A percentile compares a stretch with the other conserved stretches of the same genome.
Conservation (phyloP, 2,888 invertebrate genomes). For the Cyrtodaria siliqua region DNA sequence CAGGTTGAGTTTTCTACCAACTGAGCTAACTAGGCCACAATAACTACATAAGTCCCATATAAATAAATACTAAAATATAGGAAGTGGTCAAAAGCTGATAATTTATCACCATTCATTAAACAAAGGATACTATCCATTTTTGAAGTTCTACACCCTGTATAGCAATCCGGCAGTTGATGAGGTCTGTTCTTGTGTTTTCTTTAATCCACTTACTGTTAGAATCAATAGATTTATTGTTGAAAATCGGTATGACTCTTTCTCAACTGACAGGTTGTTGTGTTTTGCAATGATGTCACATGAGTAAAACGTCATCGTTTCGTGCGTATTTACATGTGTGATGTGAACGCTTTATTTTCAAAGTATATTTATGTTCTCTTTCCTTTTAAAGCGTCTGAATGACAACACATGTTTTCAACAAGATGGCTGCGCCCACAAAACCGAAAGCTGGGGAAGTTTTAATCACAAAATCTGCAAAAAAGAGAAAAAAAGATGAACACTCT, state of each 20-base stretch:
- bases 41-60: too few relatives aligned
- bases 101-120: too few relatives aligned
- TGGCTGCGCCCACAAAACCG: neutral
- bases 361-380: neutral
- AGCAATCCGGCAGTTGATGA: neutral
- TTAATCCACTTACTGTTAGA: too few relatives aligned
- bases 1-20: too few relatives aligned
- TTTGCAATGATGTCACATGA: constrained; percentile 45
- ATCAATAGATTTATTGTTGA: neutral
- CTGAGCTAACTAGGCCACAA: too few relatives aligned
- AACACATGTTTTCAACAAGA: constrained; percentile 42
- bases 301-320: constrained; percentile 61
- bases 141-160: neutral
- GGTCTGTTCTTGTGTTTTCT: too few relatives aligned
- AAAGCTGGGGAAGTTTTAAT: constrained; percentile 11
- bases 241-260: constrained; percentile 59
- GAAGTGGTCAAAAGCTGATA: too few relatives aligned
- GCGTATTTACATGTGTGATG: neutral
- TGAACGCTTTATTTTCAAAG: neutral
- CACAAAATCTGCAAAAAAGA: constrained; percentile 2
- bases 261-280: constrained; percentile 60
- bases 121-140: constrained; percentile 78
- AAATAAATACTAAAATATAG: too few relatives aligned
- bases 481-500: constrained; percentile 1
- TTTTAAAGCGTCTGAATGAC: constrained; percentile 13